Base-by-base conservation (phyloP, 2,113 vertebrate species). In the Nannobrachium achirus region DNA sequence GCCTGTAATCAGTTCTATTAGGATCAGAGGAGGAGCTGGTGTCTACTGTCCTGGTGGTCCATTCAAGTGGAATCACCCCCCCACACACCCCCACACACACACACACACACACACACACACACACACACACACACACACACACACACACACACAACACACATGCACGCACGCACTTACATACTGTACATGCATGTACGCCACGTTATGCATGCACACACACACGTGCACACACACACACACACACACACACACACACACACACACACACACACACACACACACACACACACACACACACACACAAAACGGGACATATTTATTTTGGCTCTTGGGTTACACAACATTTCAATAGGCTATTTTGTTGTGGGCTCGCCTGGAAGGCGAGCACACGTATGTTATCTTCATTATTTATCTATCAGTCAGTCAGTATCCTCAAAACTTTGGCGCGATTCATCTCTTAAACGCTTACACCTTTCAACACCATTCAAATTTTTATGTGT, bases 1-100 rank as follows among this genome's bases (percentile, higher is more conserved):
- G 67, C 74, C 71, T 48, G 79, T 70, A 87, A 87, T 90, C 83
- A 86, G 83, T 66, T 81, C 60, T 82, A 81, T 90, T 87, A 88
- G 76, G 65, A 79, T 86, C 71, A 81, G 67, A 80, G 84, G 76
- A 68, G 49, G 72, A 82, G 80, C 69, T 66, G 38, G 44, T 76
- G 79, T 86, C 76, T 83, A 71, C 69, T 70, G 8, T 69, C 78
- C 67, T 70, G 80, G 80, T 87, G 85, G 82, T 89, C 85, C 59
- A 16, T 69, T 80, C 73, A 69, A 33, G 63, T 52, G 63, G 60
- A 48, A 58, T 42, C 14, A 58, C 50, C 56, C 60, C 56, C 40
- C 49, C 38, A 57, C 6, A 39, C 11, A 44, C 13, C 1, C 44
- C 1, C 44, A 46, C 44, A 14, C 58, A 61, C 41, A 10, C 51